Percentiles rank a stretch among this genome's conserved stretches.
Evolutionary conservation across 2,797 vertebrate genomes (phyloP).

Genomic region (Molossus molossus): DNA sequence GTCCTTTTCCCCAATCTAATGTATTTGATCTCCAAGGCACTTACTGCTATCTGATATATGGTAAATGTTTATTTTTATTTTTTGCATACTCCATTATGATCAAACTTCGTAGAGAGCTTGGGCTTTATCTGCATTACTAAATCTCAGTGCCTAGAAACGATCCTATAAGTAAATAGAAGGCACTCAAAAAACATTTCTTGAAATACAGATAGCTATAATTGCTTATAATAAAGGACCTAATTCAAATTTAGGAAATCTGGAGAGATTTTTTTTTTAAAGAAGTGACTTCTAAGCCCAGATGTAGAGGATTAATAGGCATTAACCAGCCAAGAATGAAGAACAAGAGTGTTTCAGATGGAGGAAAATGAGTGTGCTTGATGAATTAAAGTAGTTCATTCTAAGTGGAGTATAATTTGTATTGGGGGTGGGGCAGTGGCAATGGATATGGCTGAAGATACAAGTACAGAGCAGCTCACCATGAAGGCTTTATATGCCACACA

Average conservation of each 20-base stretch:
- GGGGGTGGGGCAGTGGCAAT: not conserved
- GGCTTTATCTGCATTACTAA: not conserved
- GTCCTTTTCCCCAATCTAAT: not conserved
- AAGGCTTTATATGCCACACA: not conserved
- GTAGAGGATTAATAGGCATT: not conserved
- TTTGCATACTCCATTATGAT: not conserved
- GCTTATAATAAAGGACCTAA: not conserved
- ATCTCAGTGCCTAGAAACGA: not conserved
- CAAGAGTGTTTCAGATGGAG: not conserved
- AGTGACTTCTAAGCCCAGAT: constrained; percentile 1
- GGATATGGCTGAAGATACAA: not conserved
- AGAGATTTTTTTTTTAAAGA: constrained; percentile 2
- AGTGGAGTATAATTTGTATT: not conserved
- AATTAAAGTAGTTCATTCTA: not conserved
- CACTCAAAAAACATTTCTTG: not conserved
- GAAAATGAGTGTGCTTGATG: not conserved
- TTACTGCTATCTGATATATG: not conserved
- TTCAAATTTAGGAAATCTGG: not conserved
- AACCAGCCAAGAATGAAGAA: not conserved
- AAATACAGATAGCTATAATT: not conserved
- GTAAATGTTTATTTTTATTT: constrained; percentile 13
- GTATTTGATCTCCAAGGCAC: not conserved
- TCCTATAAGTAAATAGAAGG: not conserved
- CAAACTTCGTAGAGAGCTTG: not conserved
- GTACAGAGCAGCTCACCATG: not conserved